These are phyloP conservation scores for Drosophila koepferae DNA, from an alignment of 2,888 invertebrate genomes.

Conservation along the genomic window DNA sequence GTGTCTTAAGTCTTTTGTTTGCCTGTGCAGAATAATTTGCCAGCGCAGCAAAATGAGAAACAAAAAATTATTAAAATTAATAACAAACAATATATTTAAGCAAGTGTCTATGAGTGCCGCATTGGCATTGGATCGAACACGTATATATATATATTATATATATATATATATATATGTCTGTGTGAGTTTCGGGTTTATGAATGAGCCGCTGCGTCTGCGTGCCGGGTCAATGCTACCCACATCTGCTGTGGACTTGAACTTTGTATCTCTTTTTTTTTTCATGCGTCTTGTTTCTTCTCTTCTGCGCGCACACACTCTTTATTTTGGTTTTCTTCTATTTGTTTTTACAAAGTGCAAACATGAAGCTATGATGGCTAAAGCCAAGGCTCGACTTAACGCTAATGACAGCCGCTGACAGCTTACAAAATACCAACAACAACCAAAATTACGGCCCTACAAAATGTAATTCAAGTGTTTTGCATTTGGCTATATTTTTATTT, in stretches of 20 bases:
- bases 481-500: slow-evolving; percentile 6
- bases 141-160: background rate
- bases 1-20: slow-evolving; percentile 69
- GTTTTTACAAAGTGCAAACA: slow-evolving; percentile 42
- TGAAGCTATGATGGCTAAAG: slow-evolving; percentile 39
- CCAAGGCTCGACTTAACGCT: slow-evolving; percentile 53
- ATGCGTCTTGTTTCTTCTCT: background rate
- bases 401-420: slow-evolving; percentile 53
- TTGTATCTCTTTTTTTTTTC: slow-evolving; percentile 41
- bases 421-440: slow-evolving; percentile 29
- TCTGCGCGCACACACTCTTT: background rate
- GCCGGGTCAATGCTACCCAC: slow-evolving; percentile 60
- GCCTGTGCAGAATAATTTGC: slow-evolving; percentile 57
- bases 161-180: background rate
- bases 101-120: slow-evolving; percentile 35
- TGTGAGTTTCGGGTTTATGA: slow-evolving; percentile 31
- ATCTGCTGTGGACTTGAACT: slow-evolving; percentile 71
- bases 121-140: slow-evolving; percentile 50
- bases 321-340: slow-evolving; percentile 17
- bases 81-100: slow-evolving; percentile 29
- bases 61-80: slow-evolving; percentile 32
- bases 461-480: slow-evolving; percentile 44
- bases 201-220: slow-evolving; percentile 40
- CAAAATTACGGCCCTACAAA: slow-evolving; percentile 20
- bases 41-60: slow-evolving; percentile 13